These are phyloP conservation scores for Julus scandinavius DNA, from an alignment of 2,888 invertebrate genomes.

Conservation along the genomic window DNA sequence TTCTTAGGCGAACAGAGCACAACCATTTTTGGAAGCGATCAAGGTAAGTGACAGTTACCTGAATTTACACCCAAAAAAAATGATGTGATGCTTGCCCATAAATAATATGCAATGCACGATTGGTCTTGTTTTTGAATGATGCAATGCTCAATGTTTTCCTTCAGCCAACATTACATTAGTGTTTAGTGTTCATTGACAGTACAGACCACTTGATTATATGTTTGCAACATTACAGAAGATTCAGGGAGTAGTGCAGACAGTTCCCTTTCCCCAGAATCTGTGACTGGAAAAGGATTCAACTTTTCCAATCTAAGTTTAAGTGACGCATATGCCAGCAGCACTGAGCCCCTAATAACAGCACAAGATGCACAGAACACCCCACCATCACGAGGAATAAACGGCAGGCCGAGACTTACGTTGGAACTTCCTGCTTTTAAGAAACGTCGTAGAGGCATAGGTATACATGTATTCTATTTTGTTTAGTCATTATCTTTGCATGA, in stretches of 20 bases:
- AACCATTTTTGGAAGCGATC: slow-evolving; percentile 60
- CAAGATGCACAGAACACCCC: slow-evolving; percentile 50
- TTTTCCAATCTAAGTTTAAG: slow-evolving; percentile 54
- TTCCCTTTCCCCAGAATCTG: slow-evolving; percentile 56
- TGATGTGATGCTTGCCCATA: neutral
- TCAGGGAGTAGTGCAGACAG: slow-evolving; percentile 59
- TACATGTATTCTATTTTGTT: neutral
- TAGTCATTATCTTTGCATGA: neutral
- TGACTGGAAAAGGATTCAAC: slow-evolving; percentile 54
- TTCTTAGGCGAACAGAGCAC: slow-evolving; percentile 92
- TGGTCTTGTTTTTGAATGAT: neutral
- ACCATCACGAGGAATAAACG: slow-evolving; percentile 20
- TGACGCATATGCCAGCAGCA: slow-evolving; percentile 47
- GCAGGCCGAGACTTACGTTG: slow-evolving; percentile 49
- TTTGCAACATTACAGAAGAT: slow-evolving; percentile 58
- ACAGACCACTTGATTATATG: neutral
- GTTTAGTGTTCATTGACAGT: slow-evolving; percentile 1
- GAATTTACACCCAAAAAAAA: neutral
- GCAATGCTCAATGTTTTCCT: neutral
- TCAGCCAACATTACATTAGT: neutral
- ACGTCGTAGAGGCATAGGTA: slow-evolving; percentile 37
- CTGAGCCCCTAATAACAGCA: slow-evolving; percentile 26
- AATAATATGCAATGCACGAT: neutral
- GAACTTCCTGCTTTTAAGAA: slow-evolving; percentile 47
- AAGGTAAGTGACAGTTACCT: slow-evolving; percentile 57